Evolutionary conservation across 2,113 vertebrate species (phyloP).

Genomic region (Psittacula cyanocephala): DNA sequence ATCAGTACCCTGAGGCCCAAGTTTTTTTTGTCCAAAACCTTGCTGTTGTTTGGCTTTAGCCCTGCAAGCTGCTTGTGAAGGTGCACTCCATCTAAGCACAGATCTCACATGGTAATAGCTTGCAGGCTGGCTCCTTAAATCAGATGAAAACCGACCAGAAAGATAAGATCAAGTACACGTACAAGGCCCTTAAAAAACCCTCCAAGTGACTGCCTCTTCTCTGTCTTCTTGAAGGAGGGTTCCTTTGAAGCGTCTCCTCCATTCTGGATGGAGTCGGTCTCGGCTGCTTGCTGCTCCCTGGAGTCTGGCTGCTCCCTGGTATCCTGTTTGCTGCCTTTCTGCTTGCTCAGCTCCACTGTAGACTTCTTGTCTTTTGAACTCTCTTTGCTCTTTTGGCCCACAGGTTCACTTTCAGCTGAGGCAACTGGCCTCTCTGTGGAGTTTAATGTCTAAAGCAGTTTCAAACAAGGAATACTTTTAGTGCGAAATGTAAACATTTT

Average conservation of each 20-base stretch:
- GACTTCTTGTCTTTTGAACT: constrained; percentile 63
- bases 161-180: constrained; percentile 10
- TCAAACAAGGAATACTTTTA: constrained; percentile 33
- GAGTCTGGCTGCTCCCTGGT: constrained; percentile 45
- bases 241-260: constrained; percentile 69
- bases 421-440: constrained; percentile 60
- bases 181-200: constrained; percentile 92
- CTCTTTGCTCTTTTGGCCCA: constrained; percentile 78
- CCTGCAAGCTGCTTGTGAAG: not conserved
- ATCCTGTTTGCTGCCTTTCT: constrained; percentile 61
- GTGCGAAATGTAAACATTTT: not conserved
- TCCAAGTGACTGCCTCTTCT: constrained; percentile 91
- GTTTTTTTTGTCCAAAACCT: not conserved
- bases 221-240: constrained; percentile 74
- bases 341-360: constrained; percentile 30
- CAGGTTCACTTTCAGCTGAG: constrained; percentile 50
- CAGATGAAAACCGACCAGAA: not conserved
- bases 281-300: not conserved
- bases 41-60: no score
- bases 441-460: constrained; percentile 66
- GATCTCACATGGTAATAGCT: not conserved
- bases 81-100: not conserved
- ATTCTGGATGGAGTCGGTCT: constrained; percentile 59
- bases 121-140: not conserved
- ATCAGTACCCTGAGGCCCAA: not conserved